Evolutionary conservation across 2,113 vertebrate genomes (phyloP).

Genomic region (Tetraodon nigroviridis): DNA sequence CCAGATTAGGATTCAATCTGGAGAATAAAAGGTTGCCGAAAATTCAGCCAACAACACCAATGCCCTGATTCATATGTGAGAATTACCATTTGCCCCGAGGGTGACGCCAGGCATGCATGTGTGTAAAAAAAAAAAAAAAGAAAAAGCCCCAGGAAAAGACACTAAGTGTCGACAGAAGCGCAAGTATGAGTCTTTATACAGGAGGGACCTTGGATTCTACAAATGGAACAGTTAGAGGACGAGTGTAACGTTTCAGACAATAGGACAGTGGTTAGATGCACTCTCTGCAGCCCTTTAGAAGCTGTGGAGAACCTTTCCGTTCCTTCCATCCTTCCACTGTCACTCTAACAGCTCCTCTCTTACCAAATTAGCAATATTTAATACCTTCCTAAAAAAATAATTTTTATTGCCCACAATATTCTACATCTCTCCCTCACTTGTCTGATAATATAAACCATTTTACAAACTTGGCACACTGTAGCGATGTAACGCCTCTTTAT

Average conservation of each 20-base stretch:
- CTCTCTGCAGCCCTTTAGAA: slow-evolving; percentile 75
- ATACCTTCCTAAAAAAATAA: neutral
- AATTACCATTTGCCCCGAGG: slow-evolving; percentile 7
- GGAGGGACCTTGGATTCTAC: slow-evolving; percentile 30
- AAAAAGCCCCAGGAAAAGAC: neutral
- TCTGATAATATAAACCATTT: slow-evolving; percentile 16
- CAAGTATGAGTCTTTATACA: slow-evolving; percentile 16
- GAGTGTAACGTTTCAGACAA: slow-evolving; percentile 70
- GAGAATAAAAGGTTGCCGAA: neutral
- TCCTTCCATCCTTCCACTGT: slow-evolving; percentile 16
- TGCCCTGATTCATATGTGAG: slow-evolving; percentile 1
- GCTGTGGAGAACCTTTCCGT: slow-evolving; percentile 30
- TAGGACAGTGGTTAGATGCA: slow-evolving; percentile 71
- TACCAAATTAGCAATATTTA: slow-evolving; percentile 1
- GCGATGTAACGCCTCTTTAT: slow-evolving; percentile 20
- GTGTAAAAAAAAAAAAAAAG: slow-evolving; percentile 15
- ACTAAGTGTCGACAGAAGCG: neutral
- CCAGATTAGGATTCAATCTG: neutral
- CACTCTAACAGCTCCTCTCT: slow-evolving; percentile 1
- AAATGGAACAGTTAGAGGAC: slow-evolving; percentile 44
- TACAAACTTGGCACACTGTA: slow-evolving; percentile 36
- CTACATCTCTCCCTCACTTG: neutral
- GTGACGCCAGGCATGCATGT: slow-evolving; percentile 8
- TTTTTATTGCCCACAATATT: slow-evolving; percentile 4
- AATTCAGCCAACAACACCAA: neutral